Conservation (phyloP, 2,797 vertebrate species). For the Ctenopoma kingsleyae region DNA sequence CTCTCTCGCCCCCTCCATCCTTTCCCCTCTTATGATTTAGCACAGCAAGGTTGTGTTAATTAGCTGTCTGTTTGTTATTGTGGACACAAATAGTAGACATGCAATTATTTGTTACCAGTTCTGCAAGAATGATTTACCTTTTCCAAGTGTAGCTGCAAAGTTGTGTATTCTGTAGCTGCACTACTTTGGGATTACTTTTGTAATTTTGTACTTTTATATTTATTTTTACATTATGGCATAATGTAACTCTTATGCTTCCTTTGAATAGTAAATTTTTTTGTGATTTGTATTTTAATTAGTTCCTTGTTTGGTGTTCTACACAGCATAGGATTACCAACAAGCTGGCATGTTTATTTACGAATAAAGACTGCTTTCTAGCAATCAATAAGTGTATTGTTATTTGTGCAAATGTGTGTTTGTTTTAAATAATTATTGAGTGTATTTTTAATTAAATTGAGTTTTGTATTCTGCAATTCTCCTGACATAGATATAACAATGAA, state of each 20-base stretch:
- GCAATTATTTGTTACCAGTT: constrained; percentile 43
- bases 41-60: constrained; percentile 76
- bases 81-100: constrained; percentile 31
- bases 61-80: constrained; percentile 75
- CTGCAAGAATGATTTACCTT: constrained; percentile 2
- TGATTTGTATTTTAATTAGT: background rate
- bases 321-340: background rate
- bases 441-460: constrained; percentile 21
- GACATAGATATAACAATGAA: constrained; percentile 19
- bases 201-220: background rate
- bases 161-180: constrained; percentile 3
- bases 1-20: constrained; percentile 58
- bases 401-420: constrained; percentile 19
- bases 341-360: background rate
- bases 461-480: constrained; percentile 11
- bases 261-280: background rate
- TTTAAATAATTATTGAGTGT: constrained; percentile 4
- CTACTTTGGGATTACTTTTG: background rate
- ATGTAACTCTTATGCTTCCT: background rate
- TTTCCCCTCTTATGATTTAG: constrained; percentile 80
- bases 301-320: constrained; percentile 1
- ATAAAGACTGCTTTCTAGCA: constrained; percentile 20
- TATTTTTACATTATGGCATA: background rate
- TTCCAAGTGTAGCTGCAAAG: constrained; percentile 1
- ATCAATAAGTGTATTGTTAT: constrained; percentile 17